Conservation (phyloP, 2,888 invertebrate species). For the Megamerina dolium region DNA sequence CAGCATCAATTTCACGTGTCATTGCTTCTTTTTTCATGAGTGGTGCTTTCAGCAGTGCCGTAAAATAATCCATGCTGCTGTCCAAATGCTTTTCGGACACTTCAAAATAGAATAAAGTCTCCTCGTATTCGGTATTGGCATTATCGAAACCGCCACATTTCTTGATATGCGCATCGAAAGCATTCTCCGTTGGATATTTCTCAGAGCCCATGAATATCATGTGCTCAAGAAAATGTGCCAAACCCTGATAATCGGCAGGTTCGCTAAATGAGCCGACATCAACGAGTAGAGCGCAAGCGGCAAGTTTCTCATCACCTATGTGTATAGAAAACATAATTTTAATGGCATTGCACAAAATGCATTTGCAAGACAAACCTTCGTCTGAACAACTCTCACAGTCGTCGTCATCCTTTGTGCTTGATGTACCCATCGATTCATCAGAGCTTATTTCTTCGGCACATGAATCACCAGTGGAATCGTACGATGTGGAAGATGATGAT, state of each 20-base stretch:
- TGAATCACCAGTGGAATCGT: constrained; percentile 28
- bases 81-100: constrained; percentile 72
- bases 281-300: constrained; percentile 70
- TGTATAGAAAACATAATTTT: too few species aligned
- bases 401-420: constrained; percentile 27
- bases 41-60: constrained; percentile 82
- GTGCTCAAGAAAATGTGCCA: constrained; percentile 83
- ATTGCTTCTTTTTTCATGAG: constrained; percentile 79
- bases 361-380: too few species aligned
- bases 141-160: constrained; percentile 82
- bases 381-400: too few species aligned
- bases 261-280: constrained; percentile 76
- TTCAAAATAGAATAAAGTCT: constrained; percentile 84
- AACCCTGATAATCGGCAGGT: constrained; percentile 70
- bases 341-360: too few species aligned
- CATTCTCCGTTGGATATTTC: constrained; percentile 81
- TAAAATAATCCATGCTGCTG: constrained; percentile 74
- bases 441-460: constrained; percentile 26
- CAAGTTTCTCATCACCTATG: constrained; percentile 50
- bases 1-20: constrained; percentile 78
- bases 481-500: constrained; percentile 33
- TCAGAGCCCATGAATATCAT: constrained; percentile 93
- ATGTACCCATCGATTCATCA: constrained; percentile 24
- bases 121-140: constrained; percentile 81
- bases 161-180: constrained; percentile 73